Evolutionary conservation across 1,140 invertebrate genomes (phyloP), one percentile per base, ranked within the genome.

Genomic region (Manduca sexta): DNA sequence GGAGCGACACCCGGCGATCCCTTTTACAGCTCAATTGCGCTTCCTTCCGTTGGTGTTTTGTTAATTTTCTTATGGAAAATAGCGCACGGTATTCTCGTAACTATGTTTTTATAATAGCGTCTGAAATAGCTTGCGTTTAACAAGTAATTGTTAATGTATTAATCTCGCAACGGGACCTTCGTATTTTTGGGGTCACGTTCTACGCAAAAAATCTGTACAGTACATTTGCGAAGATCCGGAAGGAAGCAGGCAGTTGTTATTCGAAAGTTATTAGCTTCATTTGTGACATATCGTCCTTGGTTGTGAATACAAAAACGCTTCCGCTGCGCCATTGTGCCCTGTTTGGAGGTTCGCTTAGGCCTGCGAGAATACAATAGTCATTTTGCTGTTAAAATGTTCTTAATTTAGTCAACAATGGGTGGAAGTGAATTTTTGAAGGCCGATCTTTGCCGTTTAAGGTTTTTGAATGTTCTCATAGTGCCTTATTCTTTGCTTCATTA

Each of bases 11-110:
- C 55, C 52, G 53, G 49, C 45, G 37, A 12, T 41, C 42, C 56
- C 42, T 60, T 66, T 60, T 50, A 55, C 43, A 50, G 47, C 53
- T 53, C 53, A 56, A 54, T 62, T 60, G 52, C 54, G 38, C 51
- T 66, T 63, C 59, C 63, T 63, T 69, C 62, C 66, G 62, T 52
- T 57, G 21, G 8, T 26, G 21, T 26, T 26, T 26, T 26, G 21
- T 26, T 26, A 26, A 26, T 26, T 26, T 26, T 34, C 18, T 16
- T 26, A 14, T 37, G 17, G 34, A 17, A 35, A 43, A 49, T 49
- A 16, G 43, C 17, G 18, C 35, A 51, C 33, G 43, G 43, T 38
- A 39, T 38, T 52, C 33, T 52, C 42, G 43, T 52, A 39, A 5
- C 21, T 26, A 26, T 26, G 4, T 5, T 26, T 5, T 8, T 5